Base-by-base conservation (phyloP, 2,797 vertebrate genomes). In the Myotis findleyi region DNA sequence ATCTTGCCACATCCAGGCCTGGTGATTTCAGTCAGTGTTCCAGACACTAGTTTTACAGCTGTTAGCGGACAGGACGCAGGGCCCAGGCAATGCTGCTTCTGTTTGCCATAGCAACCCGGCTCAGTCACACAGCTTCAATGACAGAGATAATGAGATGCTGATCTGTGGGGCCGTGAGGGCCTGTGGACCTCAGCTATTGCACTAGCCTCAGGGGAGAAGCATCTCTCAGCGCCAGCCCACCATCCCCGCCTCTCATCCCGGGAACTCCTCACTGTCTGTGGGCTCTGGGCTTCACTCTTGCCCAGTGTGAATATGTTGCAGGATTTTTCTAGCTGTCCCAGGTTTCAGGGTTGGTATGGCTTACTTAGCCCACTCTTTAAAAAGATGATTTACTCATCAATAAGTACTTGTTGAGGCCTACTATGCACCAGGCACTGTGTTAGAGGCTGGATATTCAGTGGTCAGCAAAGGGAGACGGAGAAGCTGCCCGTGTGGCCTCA, bases 401-500 rank as follows among this genome's bases (percentile, higher is more conserved):
- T 36, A 86, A 41, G 7, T 6, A 27, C 38, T 53, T 69, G 12
- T n/a, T 2, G 21, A 33, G 36, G 21, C 36, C 10, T 49, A 2
- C 47, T 66, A 2, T 1, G 55, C n/a, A 3, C 64, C 27, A 53
- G 55, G 10, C 23, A 2, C 23, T 20, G 3, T 10, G 33, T 27
- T 38, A 3, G 33, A 5, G 2, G 7, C 20, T 18, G 25, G 17
- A 5, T 49, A 5, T 1, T 21, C 44, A 30, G 1, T 1, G 33
- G 36, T 1, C 7, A 49, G 20, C 16, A 33, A 49, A 49, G 27
- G 12, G 20, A 51, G 66, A 49, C 13, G 9, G 17, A 5, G 47
- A 14, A 72, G 12, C 8, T 7, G 7, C 7, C 25, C 4, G 0
- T 0, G 1, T 0, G 0, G 27, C 3, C 7, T n/a, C 23, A 2